Percentiles rank a stretch among this genome's conserved stretches.
Conservation (phyloP, 2,797 vertebrate species). For the Spheniscus humboldti region DNA sequence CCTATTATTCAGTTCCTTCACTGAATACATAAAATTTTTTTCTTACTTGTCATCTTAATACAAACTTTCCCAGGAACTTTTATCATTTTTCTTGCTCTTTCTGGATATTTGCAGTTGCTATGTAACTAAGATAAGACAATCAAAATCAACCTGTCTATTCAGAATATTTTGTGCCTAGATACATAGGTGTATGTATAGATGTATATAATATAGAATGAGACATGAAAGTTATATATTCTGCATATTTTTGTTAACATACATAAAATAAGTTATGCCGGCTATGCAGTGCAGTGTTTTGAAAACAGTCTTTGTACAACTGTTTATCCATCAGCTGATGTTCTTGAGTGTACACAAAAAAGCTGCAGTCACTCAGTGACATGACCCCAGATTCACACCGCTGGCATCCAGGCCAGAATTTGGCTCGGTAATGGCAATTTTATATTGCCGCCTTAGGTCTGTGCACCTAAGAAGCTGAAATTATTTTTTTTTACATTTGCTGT, state of each 20-base stretch:
- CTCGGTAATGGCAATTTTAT: background rate
- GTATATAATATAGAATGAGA: background rate
- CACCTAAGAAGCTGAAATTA: background rate
- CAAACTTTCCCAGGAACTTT: slow-evolving; percentile 4
- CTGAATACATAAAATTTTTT: background rate
- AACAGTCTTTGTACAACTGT: background rate
- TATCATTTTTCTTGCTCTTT: background rate
- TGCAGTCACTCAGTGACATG: background rate
- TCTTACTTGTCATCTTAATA: background rate
- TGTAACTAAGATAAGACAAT: background rate
- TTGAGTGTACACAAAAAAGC: background rate
- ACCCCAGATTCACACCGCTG: background rate
- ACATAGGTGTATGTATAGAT: background rate
- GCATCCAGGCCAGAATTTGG: background rate
- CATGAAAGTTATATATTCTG: background rate
- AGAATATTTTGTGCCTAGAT: background rate
- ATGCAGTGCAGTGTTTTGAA: background rate
- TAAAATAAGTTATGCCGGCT: background rate
- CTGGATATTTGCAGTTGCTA: background rate
- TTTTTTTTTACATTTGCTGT: background rate
- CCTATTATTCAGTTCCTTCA: background rate
- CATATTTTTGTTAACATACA: background rate
- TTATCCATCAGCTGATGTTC: background rate
- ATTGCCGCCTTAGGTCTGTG: no score
- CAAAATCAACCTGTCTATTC: background rate